Evolutionary conservation across 2,113 vertebrate genomes (phyloP).

Genomic region (Rhombomys opimus): DNA sequence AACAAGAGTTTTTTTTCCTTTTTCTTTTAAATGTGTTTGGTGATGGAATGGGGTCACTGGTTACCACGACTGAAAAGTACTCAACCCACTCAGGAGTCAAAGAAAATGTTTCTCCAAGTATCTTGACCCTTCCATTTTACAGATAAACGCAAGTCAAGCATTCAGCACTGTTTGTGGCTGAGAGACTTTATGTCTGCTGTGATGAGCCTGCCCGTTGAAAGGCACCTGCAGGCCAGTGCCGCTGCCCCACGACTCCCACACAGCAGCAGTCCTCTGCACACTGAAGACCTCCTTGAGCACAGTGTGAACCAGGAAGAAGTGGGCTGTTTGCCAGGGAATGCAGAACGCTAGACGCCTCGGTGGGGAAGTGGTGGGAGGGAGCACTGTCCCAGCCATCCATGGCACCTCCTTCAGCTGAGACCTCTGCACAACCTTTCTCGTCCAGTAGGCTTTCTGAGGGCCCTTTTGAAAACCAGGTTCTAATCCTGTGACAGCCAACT

Average conservation of each 20-base stretch:
- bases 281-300: neutral
- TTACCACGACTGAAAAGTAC: slow-evolving; percentile 42
- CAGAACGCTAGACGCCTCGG: neutral
- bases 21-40: slow-evolving; percentile 30
- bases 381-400: neutral
- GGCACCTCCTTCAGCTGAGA: neutral
- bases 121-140: slow-evolving; percentile 61
- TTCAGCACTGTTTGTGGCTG: neutral
- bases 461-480: slow-evolving; percentile 37
- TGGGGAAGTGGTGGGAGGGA: neutral
- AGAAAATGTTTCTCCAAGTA: slow-evolving; percentile 31
- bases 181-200: slow-evolving; percentile 6
- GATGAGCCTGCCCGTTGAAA: neutral
- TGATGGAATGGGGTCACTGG: slow-evolving; percentile 20
- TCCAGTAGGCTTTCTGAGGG: neutral
- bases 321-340: neutral
- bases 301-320: neutral
- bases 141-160: slow-evolving; percentile 44
- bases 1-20: neutral
- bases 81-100: neutral
- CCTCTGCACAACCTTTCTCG: neutral
- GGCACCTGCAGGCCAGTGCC: slow-evolving; percentile 4
- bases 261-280: neutral
- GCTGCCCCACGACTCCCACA: slow-evolving; percentile 34
- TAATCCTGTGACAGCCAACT: neutral